phyloP scores from a whole-genome alignment of 2,797 vertebrate genomes.

The Pseudochaenichthys georgianus region DNA sequence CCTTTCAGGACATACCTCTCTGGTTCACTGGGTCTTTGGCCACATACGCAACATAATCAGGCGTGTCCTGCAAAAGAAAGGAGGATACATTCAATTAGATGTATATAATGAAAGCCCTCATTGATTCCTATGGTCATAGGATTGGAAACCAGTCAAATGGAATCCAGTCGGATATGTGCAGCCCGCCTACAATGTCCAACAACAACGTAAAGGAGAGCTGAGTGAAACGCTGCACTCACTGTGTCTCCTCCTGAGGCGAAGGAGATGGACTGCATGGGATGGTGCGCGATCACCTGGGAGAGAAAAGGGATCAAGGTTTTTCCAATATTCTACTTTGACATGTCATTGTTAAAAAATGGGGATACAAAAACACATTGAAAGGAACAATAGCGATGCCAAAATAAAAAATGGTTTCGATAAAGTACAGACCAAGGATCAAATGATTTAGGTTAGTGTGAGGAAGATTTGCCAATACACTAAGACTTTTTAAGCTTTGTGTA shows the following conservation, averaged over 20 bases:
- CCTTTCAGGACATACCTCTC: conserved; percentile 87
- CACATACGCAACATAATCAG: conserved; percentile 96
- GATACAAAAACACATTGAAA: neutral
- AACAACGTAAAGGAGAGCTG: conserved; percentile 26
- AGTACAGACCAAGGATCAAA: neutral
- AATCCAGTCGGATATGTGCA: conserved; percentile 25
- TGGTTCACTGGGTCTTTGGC: conserved; percentile 99
- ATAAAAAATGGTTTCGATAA: neutral
- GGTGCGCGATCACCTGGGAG: conserved; percentile 94
- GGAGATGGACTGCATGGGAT: conserved; percentile 99
- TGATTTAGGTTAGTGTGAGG: neutral
- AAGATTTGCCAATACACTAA: neutral
- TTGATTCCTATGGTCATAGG: conserved; percentile 45
- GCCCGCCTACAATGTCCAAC: conserved; percentile 31
- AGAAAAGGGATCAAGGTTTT: conserved; percentile 13
- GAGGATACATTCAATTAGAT: conserved; percentile 45
- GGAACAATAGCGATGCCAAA: neutral
- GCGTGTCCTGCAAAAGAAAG: conserved; percentile 89
- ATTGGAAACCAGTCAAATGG: conserved; percentile 44
- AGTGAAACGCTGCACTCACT: conserved; percentile 82
- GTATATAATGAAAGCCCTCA: conserved; percentile 42
- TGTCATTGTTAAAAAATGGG: neutral
- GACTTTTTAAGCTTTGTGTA: no score
- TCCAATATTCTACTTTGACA: neutral
- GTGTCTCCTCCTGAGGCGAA: conserved; percentile 97